These are phyloP conservation scores for Gymnothorax reevesii DNA, from an alignment of 2,797 vertebrate genomes.

Conservation along the genomic window DNA sequence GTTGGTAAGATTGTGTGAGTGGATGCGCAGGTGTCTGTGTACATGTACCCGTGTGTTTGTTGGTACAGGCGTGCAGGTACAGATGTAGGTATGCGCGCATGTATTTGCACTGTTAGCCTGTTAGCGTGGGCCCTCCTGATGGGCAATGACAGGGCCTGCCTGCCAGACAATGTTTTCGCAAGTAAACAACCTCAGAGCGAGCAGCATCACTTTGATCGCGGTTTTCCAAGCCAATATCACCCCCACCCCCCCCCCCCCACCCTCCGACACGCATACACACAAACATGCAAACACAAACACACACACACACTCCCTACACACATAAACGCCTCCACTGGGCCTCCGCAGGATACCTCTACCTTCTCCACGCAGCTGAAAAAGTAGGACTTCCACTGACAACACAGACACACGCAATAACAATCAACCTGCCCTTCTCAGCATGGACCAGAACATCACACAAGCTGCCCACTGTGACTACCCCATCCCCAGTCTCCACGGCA, in stretches of 20 bases:
- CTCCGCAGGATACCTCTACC: neutral
- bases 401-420: neutral
- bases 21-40: neutral
- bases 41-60: neutral
- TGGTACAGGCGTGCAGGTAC: neutral
- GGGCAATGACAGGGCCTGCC: neutral
- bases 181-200: neutral
- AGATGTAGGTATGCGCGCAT: neutral
- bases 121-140: conserved; percentile 1
- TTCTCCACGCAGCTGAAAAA: conserved; percentile 30
- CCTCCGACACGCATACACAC: neutral
- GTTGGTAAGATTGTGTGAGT: too few species aligned
- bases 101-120: neutral
- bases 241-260: neutral
- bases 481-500: neutral
- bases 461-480: neutral
- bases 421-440: neutral
- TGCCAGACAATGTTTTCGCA: neutral
- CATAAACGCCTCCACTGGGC: conserved; percentile 5
- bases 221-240: neutral
- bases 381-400: conserved; percentile 18
- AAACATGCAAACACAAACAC: conserved; percentile 9
- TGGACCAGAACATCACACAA: neutral
- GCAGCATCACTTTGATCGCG: conserved; percentile 18
- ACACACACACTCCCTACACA: conserved; percentile 25